A percentile compares a stretch with the other conserved stretches of the same genome.
These are phyloP conservation scores for Apeltes quadracus DNA, from an alignment of 2,113 vertebrate species.

Conservation along the genomic window DNA sequence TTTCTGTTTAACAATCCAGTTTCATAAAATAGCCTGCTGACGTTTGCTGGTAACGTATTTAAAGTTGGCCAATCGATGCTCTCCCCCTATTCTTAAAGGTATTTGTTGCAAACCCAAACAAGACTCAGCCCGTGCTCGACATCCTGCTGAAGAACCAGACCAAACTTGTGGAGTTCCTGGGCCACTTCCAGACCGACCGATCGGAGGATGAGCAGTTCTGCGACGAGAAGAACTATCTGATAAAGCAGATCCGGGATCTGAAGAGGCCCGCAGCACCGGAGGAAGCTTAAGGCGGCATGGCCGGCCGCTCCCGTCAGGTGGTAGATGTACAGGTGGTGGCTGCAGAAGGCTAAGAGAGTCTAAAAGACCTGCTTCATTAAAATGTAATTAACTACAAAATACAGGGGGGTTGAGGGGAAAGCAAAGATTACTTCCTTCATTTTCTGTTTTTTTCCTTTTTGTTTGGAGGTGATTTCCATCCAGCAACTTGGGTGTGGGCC, in stretches of 20 bases:
- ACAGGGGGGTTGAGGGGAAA: constrained; percentile 67
- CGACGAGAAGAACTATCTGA: constrained; percentile 98
- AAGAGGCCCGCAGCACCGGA: constrained; percentile 83
- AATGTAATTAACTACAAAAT: constrained; percentile 58
- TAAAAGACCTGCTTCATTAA: constrained; percentile 52
- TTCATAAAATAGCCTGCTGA: neutral
- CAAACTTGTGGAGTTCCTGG: constrained; percentile 96
- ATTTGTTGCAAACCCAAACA: constrained; percentile 97
- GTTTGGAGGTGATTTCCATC: constrained; percentile 55
- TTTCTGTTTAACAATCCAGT: neutral
- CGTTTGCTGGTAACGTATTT: neutral
- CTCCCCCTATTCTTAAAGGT: constrained; percentile 80
- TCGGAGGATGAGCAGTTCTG: constrained; percentile 96
- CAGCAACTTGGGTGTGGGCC: constrained; percentile 63
- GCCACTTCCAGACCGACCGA: constrained; percentile 95
- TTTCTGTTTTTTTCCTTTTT: constrained; percentile 41
- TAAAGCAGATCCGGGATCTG: constrained; percentile 97
- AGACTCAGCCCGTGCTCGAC: constrained; percentile 96
- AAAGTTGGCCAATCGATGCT: neutral
- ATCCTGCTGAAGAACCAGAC: constrained; percentile 97
- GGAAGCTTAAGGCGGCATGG: constrained; percentile 64
- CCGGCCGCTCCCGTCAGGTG: constrained; percentile 14
- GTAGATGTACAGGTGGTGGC: constrained; percentile 52
- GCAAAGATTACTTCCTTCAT: constrained; percentile 52
- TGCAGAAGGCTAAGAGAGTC: constrained; percentile 38